Base-by-base conservation (phyloP, 2,797 vertebrate genomes). In the Erethizon dorsatum region DNA sequence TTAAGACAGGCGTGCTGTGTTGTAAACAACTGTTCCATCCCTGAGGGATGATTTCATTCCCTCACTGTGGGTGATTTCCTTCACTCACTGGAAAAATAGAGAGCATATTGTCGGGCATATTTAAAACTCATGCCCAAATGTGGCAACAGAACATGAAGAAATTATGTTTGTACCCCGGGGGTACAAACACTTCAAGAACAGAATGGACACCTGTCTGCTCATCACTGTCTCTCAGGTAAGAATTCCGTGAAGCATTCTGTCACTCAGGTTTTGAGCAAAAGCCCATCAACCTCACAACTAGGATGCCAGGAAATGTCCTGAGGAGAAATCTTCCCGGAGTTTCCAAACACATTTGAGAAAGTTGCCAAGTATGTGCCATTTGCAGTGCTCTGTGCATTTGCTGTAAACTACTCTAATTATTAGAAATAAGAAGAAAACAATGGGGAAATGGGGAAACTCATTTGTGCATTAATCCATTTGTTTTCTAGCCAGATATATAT, bases 321-420 rank as follows among this genome's bases (percentile, higher is more conserved):
- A 13, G 17, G 50, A 86, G 33, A 91, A 90, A 88, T 41, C 41
- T 75, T 54, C n/a, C 18, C 13, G 33, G 12, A 37, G 22, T 59
- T 79, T 95, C 90, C 82, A 52, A 95, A 88, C 2, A 2, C 22
- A 18, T 67, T 78, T 82, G 45, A 59, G 17, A 88, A 95, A 82
- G 20, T 83, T 41, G 65, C 13, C 65, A 45, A 83, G 47, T 20
- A 56, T 1, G 1, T 71, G 20, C 33, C 82, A 50, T 75, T 69
- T 15, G 7, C 54, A 37, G 56, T n/a, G 10, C 65, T 45, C 78
- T 65, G 22, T 50, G 41, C 52, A 11, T 85, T 96, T 82, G 17
- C 57, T n/a, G 14, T 31, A 63, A 82, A 17, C 57, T 56, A 14
- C 18, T 88, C n/a, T 83, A 80, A 90, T 54, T 88, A 73, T 28